These are phyloP conservation scores for Naso thynnoides DNA, from an alignment of 2,797 vertebrate genomes.

Conservation along the genomic window DNA sequence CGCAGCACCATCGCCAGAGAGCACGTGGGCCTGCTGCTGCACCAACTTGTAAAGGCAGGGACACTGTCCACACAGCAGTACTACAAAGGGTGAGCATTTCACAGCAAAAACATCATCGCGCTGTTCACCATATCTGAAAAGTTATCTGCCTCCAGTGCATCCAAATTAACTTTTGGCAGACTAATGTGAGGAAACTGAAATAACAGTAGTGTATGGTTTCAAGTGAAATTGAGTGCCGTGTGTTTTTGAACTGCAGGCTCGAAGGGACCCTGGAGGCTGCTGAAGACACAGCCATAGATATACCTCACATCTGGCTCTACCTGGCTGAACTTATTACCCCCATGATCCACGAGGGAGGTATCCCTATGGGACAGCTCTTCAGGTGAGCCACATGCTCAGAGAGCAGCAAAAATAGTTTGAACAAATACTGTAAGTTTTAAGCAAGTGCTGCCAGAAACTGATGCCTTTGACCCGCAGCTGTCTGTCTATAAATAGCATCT, in stretches of 20 bases:
- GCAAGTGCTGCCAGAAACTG: neutral
- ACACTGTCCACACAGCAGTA: constrained; percentile 90
- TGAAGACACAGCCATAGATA: constrained; percentile 98
- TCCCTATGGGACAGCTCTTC: constrained; percentile 94
- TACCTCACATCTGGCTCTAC: constrained; percentile 99
- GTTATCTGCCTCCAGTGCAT: neutral
- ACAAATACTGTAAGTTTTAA: neutral
- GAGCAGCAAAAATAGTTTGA: neutral
- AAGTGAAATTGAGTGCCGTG: neutral
- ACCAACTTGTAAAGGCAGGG: constrained; percentile 88
- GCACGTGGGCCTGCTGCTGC: constrained; percentile 91
- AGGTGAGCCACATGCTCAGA: constrained; percentile 80
- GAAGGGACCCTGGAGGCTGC: constrained; percentile 92
- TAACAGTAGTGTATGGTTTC: neutral
- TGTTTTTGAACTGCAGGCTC: constrained; percentile 80
- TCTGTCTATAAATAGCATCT: neutral
- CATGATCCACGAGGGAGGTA: constrained; percentile 92
- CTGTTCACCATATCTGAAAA: neutral
- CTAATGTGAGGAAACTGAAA: neutral
- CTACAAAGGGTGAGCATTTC: constrained; percentile 91
- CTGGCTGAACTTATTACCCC: constrained; percentile 94
- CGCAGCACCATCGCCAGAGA: constrained; percentile 93
- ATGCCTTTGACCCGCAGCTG: neutral
- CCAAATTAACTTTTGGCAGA: neutral
- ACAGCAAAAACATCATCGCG: neutral